Conservation (phyloP, 2,113 vertebrate species). For the Procapra przewalskii region DNA sequence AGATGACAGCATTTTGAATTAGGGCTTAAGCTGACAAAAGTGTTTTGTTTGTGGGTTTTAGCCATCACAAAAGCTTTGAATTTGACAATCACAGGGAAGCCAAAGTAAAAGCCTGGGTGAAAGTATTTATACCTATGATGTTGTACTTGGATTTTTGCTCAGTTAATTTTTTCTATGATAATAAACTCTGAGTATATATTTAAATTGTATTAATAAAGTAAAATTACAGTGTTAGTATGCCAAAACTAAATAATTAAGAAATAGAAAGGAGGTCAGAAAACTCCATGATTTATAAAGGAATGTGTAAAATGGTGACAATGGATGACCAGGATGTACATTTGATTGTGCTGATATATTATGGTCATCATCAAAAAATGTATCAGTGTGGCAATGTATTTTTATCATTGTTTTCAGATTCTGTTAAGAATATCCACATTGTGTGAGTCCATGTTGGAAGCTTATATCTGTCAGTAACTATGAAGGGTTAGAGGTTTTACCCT, state of each 20-base stretch:
- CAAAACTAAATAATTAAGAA: background rate
- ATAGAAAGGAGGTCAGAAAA: background rate
- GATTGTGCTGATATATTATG: background rate
- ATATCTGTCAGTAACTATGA: background rate
- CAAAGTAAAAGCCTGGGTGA: background rate
- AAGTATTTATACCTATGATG: background rate
- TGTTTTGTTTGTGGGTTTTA: background rate
- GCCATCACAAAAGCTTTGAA: background rate
- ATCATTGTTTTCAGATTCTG: background rate
- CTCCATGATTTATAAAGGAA: background rate
- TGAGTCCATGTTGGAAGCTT: background rate
- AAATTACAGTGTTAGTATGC: background rate
- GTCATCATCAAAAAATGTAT: background rate
- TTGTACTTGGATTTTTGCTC: background rate
- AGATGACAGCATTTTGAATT: background rate
- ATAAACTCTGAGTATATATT: background rate
- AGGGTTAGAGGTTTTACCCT: background rate
- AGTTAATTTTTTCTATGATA: background rate
- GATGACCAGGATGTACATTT: background rate
- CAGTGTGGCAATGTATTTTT: background rate
- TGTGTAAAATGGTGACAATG: background rate
- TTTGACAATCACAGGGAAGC: background rate
- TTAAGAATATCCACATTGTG: background rate
- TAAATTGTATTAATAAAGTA: background rate
- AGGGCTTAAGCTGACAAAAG: background rate